Evolutionary conservation across 1,140 invertebrate genomes (phyloP).

Genomic region (Macrocentrus cingulum): DNA sequence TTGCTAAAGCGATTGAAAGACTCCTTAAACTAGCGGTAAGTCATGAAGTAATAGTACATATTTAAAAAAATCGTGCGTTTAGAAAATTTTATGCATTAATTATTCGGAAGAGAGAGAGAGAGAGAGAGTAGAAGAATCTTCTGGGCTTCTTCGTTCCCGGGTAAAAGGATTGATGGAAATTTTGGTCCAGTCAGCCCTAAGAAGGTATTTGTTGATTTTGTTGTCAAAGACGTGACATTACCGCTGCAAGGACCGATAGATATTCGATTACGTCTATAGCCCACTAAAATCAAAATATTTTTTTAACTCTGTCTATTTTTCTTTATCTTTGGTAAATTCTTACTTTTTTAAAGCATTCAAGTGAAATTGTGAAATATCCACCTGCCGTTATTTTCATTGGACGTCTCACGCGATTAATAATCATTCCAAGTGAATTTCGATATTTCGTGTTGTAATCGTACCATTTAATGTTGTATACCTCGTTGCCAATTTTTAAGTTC

Average conservation of each 20-base stretch:
- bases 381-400: slow-evolving; percentile 4
- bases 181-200: too few species aligned
- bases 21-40: slow-evolving; percentile 83
- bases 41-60: too few species aligned
- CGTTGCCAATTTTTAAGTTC: background rate
- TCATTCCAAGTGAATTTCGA: background rate
- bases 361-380: slow-evolving; percentile 3
- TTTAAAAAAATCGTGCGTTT: too few species aligned
- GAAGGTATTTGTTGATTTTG: background rate
- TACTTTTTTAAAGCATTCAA: slow-evolving; percentile 7
- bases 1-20: slow-evolving; percentile 77
- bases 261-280: background rate
- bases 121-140: too few species aligned
- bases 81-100: too few species aligned
- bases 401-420: background rate
- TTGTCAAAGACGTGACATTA: background rate
- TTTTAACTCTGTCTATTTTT: too few species aligned
- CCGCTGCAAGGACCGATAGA: slow-evolving; percentile 10
- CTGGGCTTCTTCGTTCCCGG: too few species aligned
- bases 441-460: background rate
- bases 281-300: background rate
- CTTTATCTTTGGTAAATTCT: too few species aligned
- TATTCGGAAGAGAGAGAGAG: too few species aligned
- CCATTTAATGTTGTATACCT: background rate
- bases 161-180: too few species aligned